These are phyloP conservation scores for Piprites chloris DNA, from an alignment of 2,113 vertebrate species.

Conservation along the genomic window DNA sequence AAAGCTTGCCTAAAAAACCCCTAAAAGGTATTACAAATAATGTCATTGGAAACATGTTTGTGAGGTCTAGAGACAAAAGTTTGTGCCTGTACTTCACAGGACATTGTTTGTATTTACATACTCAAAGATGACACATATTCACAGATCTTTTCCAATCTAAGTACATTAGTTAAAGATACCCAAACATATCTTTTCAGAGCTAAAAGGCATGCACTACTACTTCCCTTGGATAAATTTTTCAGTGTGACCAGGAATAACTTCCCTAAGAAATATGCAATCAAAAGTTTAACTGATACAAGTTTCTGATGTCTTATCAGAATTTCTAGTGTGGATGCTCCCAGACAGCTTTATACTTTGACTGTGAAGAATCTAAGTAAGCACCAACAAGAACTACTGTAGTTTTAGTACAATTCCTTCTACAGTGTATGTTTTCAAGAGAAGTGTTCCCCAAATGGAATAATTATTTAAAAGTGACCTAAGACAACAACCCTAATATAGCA, in stretches of 20 bases:
- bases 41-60: rapidly evolving
- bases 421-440: neutral
- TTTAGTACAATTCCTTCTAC: neutral
- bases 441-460: neutral
- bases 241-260: neutral
- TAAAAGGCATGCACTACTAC: rapidly evolving
- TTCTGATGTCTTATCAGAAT: neutral
- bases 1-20: neutral
- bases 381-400: neutral
- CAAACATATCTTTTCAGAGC: neutral
- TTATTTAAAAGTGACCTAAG: neutral
- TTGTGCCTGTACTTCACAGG: neutral
- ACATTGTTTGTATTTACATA: neutral
- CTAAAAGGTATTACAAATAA: neutral
- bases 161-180: neutral
- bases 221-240: neutral
- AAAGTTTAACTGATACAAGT: neutral
- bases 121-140: neutral
- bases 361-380: neutral
- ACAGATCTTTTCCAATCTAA: neutral
- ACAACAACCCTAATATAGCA: neutral
- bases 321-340: neutral
- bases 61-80: neutral
- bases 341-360: neutral
- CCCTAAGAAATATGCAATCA: neutral